These are phyloP conservation scores for Calypte anna DNA, from an alignment of 2,113 vertebrate genomes.

Conservation along the genomic window DNA sequence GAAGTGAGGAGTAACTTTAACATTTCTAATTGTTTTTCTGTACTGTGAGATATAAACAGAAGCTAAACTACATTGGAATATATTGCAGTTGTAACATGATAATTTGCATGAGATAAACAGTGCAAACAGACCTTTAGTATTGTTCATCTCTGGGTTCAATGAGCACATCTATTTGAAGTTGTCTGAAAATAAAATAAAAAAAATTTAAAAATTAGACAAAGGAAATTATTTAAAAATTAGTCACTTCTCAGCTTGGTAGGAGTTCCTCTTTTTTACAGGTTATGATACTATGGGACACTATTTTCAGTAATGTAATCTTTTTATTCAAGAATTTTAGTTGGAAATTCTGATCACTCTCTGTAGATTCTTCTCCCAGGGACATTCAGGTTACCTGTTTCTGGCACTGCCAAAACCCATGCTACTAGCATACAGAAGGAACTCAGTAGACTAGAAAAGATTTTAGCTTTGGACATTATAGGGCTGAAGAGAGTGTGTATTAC, in stretches of 20 bases:
- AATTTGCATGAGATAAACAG: background rate
- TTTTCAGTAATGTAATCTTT: background rate
- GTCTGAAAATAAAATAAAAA: background rate
- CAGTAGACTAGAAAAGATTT: background rate
- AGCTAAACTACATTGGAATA: background rate
- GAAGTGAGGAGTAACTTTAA: background rate
- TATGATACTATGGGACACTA: background rate
- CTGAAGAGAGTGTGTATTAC: accelerated
- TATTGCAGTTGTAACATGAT: background rate
- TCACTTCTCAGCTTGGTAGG: background rate
- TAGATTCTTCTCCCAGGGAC: background rate
- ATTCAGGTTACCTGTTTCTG: background rate
- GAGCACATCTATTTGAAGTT: background rate
- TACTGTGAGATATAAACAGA: background rate
- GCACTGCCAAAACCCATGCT: background rate
- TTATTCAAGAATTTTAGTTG: background rate
- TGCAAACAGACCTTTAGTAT: background rate
- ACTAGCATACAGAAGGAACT: background rate
- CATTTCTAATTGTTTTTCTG: background rate
- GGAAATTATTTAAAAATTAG: background rate
- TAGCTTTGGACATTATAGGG: background rate
- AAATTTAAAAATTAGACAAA: background rate
- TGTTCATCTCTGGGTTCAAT: background rate
- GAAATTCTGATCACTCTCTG: background rate
- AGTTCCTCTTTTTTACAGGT: background rate